phyloP scores from a whole-genome alignment of 1,140 invertebrate genomes.

The Gerris buenoi region DNA sequence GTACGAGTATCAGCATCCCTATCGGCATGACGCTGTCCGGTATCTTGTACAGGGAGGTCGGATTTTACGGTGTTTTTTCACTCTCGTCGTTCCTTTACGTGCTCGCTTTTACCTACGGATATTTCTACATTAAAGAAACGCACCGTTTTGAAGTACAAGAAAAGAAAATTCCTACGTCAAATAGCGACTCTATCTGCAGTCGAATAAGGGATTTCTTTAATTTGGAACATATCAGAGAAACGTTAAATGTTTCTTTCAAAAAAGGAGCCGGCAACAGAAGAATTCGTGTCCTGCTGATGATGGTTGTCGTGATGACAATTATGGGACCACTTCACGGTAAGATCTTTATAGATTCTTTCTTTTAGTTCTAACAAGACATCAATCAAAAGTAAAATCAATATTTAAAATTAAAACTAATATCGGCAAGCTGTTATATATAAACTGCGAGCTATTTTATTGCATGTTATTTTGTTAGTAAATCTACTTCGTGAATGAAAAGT shows the following conservation, averaged over 20 bases:
- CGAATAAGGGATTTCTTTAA: constrained; percentile 11
- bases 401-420: too few species aligned
- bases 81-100: constrained; percentile 55
- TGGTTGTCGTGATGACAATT: constrained; percentile 62
- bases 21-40: constrained; percentile 31
- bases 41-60: constrained; percentile 43
- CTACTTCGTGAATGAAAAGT: too few species aligned
- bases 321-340: constrained; percentile 66
- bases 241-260: constrained; percentile 15
- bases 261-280: constrained; percentile 34
- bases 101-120: constrained; percentile 52
- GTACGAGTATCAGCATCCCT: constrained; percentile 61
- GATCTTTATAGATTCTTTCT: too few species aligned
- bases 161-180: not conserved
- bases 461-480: too few species aligned
- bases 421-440: too few species aligned
- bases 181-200: constrained; percentile 15
- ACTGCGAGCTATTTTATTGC: too few species aligned
- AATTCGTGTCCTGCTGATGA: constrained; percentile 52
- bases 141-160: not conserved
- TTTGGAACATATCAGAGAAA: constrained; percentile 15
- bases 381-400: too few species aligned
- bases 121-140: constrained; percentile 7
- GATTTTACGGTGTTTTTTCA: constrained; percentile 62
- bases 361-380: too few species aligned